Evolutionary conservation across 2,797 vertebrate species (phyloP).

Genomic region (Megalops cyprinoides): DNA sequence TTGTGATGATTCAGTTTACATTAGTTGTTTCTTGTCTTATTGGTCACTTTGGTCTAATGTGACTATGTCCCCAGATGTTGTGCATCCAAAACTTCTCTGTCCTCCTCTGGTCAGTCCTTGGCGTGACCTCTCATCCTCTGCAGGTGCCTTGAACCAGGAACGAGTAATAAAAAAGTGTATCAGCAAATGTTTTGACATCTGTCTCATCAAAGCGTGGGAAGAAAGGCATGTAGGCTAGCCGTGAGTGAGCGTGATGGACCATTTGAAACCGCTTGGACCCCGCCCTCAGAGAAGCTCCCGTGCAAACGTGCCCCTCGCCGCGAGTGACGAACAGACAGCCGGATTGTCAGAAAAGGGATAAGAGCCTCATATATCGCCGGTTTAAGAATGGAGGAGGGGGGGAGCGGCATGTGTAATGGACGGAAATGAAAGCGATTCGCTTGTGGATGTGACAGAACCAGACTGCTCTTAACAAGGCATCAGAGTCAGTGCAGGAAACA

Average conservation of each 20-base stretch:
- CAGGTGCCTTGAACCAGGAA: too few relatives aligned
- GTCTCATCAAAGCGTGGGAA: slow-evolving; percentile 50
- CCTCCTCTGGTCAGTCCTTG: too few relatives aligned
- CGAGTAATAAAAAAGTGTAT: too few relatives aligned
- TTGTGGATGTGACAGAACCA: slow-evolving; percentile 75
- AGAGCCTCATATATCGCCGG: not conserved
- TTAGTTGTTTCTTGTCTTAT: too few relatives aligned
- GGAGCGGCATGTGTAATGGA: too few relatives aligned
- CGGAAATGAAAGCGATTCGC: slow-evolving; percentile 73
- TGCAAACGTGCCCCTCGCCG: slow-evolving; percentile 63
- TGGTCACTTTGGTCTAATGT: too few relatives aligned
- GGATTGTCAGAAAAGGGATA: slow-evolving; percentile 67
- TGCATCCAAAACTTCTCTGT: too few relatives aligned
- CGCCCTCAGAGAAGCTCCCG: slow-evolving; percentile 8
- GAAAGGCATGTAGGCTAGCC: slow-evolving; percentile 18
- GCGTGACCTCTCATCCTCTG: too few relatives aligned
- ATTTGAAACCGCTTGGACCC: not conserved
- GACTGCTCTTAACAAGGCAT: slow-evolving; percentile 79
- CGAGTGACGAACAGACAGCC: slow-evolving; percentile 72
- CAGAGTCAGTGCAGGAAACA: slow-evolving; percentile 77
- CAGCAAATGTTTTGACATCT: slow-evolving; percentile 67
- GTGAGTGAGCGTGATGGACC: slow-evolving; percentile 27
- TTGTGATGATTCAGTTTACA: slow-evolving; percentile 44
- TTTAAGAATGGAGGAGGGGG: not conserved
- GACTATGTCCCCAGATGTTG: too few relatives aligned